phyloP scores from a whole-genome alignment of 1,140 invertebrate genomes.

The Linepithema humile region DNA sequence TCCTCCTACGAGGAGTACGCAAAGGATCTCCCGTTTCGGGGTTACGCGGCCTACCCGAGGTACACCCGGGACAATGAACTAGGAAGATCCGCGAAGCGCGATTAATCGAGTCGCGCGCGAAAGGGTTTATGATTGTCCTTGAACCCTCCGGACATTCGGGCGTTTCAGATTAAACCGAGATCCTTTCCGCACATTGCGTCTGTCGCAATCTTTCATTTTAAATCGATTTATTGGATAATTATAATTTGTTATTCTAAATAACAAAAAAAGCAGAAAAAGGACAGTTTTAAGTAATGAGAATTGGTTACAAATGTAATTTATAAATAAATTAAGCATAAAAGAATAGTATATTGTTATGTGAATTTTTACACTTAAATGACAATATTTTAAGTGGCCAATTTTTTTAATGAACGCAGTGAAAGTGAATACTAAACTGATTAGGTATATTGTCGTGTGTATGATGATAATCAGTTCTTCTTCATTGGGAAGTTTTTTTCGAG shows the following conservation, averaged over 20 bases:
- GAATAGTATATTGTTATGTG: not conserved
- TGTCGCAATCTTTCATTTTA: not conserved
- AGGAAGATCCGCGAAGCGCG: slow-evolving; percentile 43
- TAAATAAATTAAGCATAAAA: not conserved
- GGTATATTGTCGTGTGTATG: not conserved
- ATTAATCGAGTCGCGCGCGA: slow-evolving; percentile 9
- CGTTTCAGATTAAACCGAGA: not conserved
- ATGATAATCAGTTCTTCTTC: not conserved
- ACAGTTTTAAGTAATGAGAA: not conserved
- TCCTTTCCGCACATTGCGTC: not conserved
- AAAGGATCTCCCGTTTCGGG: slow-evolving; percentile 67
- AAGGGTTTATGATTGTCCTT: not conserved
- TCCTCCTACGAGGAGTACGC: slow-evolving; percentile 58
- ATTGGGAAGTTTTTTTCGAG: not conserved
- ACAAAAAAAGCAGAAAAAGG: not conserved
- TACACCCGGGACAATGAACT: slow-evolving; percentile 69
- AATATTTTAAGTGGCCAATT: not conserved
- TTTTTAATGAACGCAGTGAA: not conserved
- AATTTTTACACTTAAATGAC: not conserved
- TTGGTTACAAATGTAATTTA: not conserved
- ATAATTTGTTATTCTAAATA: too few relatives aligned
- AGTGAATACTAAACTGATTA: slow-evolving; percentile 5
- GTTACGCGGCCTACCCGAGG: slow-evolving; percentile 53
- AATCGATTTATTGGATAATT: too few relatives aligned
- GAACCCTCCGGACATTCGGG: not conserved